Conservation (phyloP, 1,140 invertebrate genomes). For the Thalassaphorura encarpata region DNA sequence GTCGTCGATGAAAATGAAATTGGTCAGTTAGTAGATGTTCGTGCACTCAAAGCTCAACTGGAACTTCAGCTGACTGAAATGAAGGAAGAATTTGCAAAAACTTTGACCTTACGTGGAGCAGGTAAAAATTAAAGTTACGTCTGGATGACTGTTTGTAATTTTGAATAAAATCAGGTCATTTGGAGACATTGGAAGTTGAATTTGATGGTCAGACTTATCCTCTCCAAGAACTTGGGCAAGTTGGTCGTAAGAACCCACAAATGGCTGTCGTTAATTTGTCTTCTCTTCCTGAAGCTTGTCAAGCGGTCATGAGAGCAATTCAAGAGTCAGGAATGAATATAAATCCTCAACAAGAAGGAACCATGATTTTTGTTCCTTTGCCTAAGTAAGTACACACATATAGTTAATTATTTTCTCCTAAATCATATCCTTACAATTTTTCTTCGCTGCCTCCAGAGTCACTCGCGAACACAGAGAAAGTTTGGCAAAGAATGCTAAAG, state of each 20-base stretch:
- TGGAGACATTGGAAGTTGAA: slow-evolving; percentile 63
- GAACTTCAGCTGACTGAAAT: slow-evolving; percentile 53
- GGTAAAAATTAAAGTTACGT: slow-evolving; percentile 29
- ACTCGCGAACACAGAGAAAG: slow-evolving; percentile 83
- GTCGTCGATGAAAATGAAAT: slow-evolving; percentile 55
- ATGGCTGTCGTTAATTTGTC: slow-evolving; percentile 70
- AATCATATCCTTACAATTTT: not conserved
- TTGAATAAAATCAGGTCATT: slow-evolving; percentile 30
- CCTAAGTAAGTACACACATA: slow-evolving; percentile 58
- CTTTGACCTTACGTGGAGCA: slow-evolving; percentile 46
- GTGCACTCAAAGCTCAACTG: slow-evolving; percentile 55
- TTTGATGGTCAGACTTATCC: slow-evolving; percentile 71
- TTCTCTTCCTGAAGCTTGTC: slow-evolving; percentile 71
- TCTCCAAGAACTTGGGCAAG: slow-evolving; percentile 79
- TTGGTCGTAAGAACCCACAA: slow-evolving; percentile 76
- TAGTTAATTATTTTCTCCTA: not conserved
- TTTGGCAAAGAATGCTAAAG: slow-evolving; percentile 76
- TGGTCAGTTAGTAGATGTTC: slow-evolving; percentile 56
- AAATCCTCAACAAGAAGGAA: slow-evolving; percentile 90
- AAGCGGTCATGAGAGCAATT: slow-evolving; percentile 62
- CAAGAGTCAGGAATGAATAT: slow-evolving; percentile 74
- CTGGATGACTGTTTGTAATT: not conserved
- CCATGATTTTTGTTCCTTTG: slow-evolving; percentile 71
- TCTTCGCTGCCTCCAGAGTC: slow-evolving; percentile 46
- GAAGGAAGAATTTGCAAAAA: slow-evolving; percentile 66